These are phyloP conservation scores for Heterodera schachtii DNA, from an alignment of 1,140 invertebrate species.

Conservation along the genomic window DNA sequence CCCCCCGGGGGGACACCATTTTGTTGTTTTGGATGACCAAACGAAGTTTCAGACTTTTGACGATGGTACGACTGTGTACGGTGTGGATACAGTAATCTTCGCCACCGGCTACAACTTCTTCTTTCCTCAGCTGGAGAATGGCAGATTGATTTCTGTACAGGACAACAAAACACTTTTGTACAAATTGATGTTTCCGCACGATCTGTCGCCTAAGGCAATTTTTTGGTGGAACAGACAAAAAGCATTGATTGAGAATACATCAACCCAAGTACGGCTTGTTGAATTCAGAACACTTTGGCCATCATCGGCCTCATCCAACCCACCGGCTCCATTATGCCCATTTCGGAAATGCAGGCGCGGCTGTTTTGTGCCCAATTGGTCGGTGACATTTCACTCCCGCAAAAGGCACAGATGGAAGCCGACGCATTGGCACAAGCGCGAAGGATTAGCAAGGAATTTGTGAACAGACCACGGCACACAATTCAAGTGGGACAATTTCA, in stretches of 20 bases:
- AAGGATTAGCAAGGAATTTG: constrained; percentile 37
- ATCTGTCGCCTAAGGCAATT: constrained; percentile 1
- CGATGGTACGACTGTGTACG: not conserved
- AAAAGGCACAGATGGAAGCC: constrained; percentile 29
- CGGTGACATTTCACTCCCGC: constrained; percentile 32
- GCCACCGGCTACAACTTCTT: constrained; percentile 50
- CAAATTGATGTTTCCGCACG: constrained; percentile 49
- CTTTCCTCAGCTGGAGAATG: constrained; percentile 46
- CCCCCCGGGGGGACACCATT: too few relatives aligned
- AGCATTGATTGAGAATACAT: too few relatives aligned
- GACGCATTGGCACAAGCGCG: constrained; percentile 9
- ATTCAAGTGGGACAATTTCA: constrained; percentile 33
- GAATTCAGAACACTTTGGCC: constrained; percentile 66
- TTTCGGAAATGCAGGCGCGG: constrained; percentile 69
- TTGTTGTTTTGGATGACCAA: too few relatives aligned
- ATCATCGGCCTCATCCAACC: constrained; percentile 69
- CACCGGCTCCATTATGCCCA: constrained; percentile 58
- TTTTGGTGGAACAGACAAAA: too few relatives aligned
- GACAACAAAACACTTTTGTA: constrained; percentile 68
- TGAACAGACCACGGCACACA: constrained; percentile 46
- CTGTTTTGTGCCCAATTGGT: constrained; percentile 50
- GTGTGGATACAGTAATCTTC: constrained; percentile 51
- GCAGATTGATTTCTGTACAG: constrained; percentile 46
- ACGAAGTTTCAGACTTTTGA: not conserved
- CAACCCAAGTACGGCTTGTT: not conserved